Base-by-base conservation (phyloP, 2,113 vertebrate species). In the Saccopteryx bilineata region DNA sequence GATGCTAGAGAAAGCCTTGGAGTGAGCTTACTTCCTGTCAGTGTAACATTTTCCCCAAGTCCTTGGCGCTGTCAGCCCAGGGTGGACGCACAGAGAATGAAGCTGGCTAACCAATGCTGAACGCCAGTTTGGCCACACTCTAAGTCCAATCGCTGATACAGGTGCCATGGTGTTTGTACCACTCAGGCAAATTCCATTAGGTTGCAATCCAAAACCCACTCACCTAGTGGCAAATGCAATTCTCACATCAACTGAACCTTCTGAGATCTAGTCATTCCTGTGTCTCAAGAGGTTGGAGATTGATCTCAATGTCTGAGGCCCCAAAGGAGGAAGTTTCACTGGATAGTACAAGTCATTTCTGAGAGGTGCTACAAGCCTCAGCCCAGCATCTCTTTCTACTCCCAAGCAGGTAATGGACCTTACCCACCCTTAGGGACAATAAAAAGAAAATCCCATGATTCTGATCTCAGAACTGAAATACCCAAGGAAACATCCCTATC, bases 1-100 rank as follows among this genome's bases (percentile, higher is more conserved):
- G 66, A 81, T 91, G 93, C 52, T 90, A 85, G 84, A 93, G 79
- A 78, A 71, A 72, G 39, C 13, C 65, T 56, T 24, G 18, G 39
- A 8, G 31, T 88, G 66, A 85, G 91, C 95, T 91, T 84, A 82
- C 56, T 96, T 95, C 90, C 93, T 88, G 75, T 81, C 61, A 60
- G 12, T 48, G 17, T 31, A 79, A 72, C 12, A 78, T 96, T 92
- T 93, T 91, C 69, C 86, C 52, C 58, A 87, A 46, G 28, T 86
- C 31, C 28, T 69, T 69, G 63, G 74, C 23, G 24, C 46, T 60
- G 19, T 69, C 61, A 71, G 28, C 79, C 66, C 31, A 54, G 63
- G 52, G 50, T 80, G 5, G 84, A 93, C 26, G 68, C 24, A 52
- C 2, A 63, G n/a, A 91, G 52, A 71, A 50, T 52, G 12, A 50